Evolutionary conservation across 2,888 invertebrate genomes (phyloP).

Genomic region (Cephus runcator): DNA sequence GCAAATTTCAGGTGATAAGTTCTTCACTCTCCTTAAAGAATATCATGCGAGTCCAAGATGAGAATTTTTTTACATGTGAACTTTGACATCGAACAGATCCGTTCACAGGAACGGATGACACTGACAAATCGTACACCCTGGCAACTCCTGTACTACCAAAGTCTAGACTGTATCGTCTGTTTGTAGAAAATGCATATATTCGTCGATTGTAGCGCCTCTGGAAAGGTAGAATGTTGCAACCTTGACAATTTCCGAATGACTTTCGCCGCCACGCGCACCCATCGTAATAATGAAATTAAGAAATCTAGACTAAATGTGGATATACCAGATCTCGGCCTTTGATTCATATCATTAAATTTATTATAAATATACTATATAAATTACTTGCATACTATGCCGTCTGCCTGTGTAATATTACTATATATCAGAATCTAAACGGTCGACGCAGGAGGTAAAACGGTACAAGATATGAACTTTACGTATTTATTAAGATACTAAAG

Average conservation of each 20-base stretch:
- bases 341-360: background rate
- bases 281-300: background rate
- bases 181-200: background rate
- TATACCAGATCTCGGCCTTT: background rate
- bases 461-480: background rate
- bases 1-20: background rate
- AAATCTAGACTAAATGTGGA: background rate
- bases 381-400: background rate
- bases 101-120: background rate
- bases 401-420: background rate
- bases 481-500: background rate
- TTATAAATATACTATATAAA: background rate
- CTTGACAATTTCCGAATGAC: constrained; percentile 5
- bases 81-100: background rate
- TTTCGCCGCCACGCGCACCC: constrained; percentile 1
- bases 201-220: background rate
- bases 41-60: background rate
- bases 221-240: background rate
- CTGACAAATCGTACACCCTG: background rate
- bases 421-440: background rate
- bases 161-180: background rate
- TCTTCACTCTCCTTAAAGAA: background rate
- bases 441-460: background rate
- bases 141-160: background rate
- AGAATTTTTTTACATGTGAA: background rate